A percentile compares a stretch with the other conserved stretches of the same genome.
These are phyloP conservation scores for Erebia palarica DNA, from an alignment of 2,888 invertebrate genomes.

Conservation along the genomic window DNA sequence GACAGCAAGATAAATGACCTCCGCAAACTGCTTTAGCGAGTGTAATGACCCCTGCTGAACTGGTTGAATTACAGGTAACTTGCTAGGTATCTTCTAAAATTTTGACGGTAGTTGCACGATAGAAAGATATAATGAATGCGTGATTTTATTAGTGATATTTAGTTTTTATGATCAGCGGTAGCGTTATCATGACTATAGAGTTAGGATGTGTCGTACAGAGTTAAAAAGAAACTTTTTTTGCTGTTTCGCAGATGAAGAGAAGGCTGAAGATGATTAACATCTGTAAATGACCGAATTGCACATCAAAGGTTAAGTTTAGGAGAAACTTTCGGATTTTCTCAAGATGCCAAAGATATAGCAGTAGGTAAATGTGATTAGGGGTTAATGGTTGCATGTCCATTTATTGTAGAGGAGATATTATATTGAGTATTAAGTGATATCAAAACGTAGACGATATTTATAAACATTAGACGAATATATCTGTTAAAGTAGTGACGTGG, in stretches of 20 bases:
- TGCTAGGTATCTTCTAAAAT: not conserved
- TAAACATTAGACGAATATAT: slow-evolving; percentile 45
- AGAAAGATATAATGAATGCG: too few species aligned
- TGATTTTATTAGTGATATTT: too few species aligned
- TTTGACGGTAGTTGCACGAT: too few species aligned
- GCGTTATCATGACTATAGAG: too few species aligned
- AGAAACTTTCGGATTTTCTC: slow-evolving; percentile 53
- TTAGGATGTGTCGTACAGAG: too few species aligned
- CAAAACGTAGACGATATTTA: slow-evolving; percentile 40
- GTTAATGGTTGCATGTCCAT: slow-evolving; percentile 77
- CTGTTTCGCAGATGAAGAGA: slow-evolving; percentile 71
- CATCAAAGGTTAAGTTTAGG: slow-evolving; percentile 38
- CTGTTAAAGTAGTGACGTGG: slow-evolving; percentile 65
- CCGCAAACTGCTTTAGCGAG: too few species aligned
- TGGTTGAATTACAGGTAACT: slow-evolving; percentile 29
- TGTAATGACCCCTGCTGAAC: too few species aligned
- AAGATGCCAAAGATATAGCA: slow-evolving; percentile 68
- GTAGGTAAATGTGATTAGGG: slow-evolving; percentile 64
- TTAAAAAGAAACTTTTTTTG: not conserved
- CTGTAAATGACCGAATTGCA: slow-evolving; percentile 38
- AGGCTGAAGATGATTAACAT: slow-evolving; percentile 46
- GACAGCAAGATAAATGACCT: too few species aligned
- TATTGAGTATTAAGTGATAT: slow-evolving; percentile 56
- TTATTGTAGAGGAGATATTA: slow-evolving; percentile 68
- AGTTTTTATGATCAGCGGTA: too few species aligned